Evolutionary conservation across 2,888 invertebrate genomes (phyloP).

Genomic region (Sphaerophoria rueppellii): DNA sequence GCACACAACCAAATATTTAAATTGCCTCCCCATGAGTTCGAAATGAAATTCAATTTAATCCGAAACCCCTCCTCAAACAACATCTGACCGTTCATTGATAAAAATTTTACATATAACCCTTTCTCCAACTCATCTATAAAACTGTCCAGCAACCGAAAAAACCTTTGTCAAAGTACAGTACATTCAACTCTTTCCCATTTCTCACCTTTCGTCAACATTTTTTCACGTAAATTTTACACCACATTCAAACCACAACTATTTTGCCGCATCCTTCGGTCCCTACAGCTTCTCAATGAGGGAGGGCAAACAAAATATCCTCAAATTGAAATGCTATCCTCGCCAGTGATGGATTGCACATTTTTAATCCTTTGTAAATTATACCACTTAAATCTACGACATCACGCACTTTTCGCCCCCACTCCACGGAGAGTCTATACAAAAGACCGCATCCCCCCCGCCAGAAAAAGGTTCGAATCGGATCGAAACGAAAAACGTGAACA

Average conservation of each 20-base stretch:
- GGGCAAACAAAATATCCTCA: constrained; percentile 18
- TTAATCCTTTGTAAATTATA: constrained; percentile 77
- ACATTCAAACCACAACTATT: constrained; percentile 68
- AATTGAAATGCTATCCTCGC: constrained; percentile 73
- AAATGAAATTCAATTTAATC: too few relatives aligned
- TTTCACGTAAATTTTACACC: constrained; percentile 64
- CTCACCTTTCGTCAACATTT: constrained; percentile 30
- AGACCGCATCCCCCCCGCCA: background rate
- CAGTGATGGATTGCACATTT: constrained; percentile 73
- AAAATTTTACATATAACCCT: background rate
- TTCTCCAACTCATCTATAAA: background rate
- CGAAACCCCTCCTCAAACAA: too few relatives aligned
- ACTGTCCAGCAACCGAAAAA: background rate
- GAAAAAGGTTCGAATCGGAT: constrained; percentile 35
- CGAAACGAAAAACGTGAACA: constrained; percentile 66
- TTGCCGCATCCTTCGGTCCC: constrained; percentile 11
- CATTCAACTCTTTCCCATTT: constrained; percentile 19
- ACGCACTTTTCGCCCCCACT: constrained; percentile 59
- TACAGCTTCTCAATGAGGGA: background rate
- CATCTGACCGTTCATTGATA: too few relatives aligned
- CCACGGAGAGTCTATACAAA: background rate
- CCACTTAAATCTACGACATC: constrained; percentile 77
- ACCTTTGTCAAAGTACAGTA: too few relatives aligned
- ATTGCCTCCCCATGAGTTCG: too few relatives aligned
- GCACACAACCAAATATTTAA: too few relatives aligned